Evolutionary conservation across 2,113 vertebrate species (phyloP), one percentile per base, ranked within the genome.

Genomic region (Chinchilla lanigera): DNA sequence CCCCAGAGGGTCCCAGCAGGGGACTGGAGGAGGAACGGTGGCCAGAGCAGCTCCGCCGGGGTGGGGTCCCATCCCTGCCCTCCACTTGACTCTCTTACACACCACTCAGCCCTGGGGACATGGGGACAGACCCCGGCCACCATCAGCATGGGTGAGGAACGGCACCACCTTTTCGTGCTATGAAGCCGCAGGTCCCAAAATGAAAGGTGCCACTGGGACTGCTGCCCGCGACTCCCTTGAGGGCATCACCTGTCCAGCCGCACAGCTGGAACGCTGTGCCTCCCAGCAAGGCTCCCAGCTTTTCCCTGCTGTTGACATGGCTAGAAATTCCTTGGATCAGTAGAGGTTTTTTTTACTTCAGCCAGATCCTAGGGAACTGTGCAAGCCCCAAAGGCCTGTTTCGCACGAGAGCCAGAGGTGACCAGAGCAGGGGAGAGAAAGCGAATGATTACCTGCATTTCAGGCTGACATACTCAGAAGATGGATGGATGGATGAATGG

Each of bases 11-110:
- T 33, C 56, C 50, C 2, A 7, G 56, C 28, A 83, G 81, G 28
- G 92, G 84, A 26, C 38, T 69, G 38, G 14, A 75, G 35, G 54
- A 19, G 93, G 58, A 96, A n/a, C 86, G 75, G 30, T 7, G 58
- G 80, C 86, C 96, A 92, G 96, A 87, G 84, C 67, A 44, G 67
- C 67, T 95, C 95, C 90, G 63, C 96, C 89, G 97, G 17, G 7
- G 86, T 38, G 67, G 17, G 67, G 35, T 20, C 67, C 67, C 17
- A n/a, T 92, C 63, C 90, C 52, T 67, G 38, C 67, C n/a, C 1
- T 87, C 67, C 38, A n/a, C 38, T 41, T 19, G 16, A 75, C 41
- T 71, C 67, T 22, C 69, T 11, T 38, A 77, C 20, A 30, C 10
- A 24, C 44, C 60, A 2, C 50, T 28, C 67, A 9, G 20, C 35